These are phyloP conservation scores for Leptinotarsa texana DNA, from an alignment of 1,140 invertebrate species.

Conservation along the genomic window DNA sequence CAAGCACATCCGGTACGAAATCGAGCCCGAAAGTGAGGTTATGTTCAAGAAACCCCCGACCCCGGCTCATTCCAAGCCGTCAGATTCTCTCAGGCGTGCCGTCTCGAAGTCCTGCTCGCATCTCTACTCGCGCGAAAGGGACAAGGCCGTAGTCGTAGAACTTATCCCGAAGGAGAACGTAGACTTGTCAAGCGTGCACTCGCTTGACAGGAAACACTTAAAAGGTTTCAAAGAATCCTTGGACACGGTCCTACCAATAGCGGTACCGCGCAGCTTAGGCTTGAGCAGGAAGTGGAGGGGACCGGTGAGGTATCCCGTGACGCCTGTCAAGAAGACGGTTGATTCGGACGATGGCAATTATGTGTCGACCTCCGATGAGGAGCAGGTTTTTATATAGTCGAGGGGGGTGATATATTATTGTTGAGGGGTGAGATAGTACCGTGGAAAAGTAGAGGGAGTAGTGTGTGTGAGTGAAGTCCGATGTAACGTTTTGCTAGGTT, in stretches of 20 bases:
- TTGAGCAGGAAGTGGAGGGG: slow-evolving; percentile 62
- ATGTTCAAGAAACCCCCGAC: slow-evolving; percentile 18
- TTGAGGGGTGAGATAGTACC: too few relatives aligned
- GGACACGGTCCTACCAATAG: slow-evolving; percentile 47
- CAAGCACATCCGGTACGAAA: slow-evolving; percentile 52
- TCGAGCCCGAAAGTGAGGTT: slow-evolving; percentile 36
- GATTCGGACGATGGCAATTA: slow-evolving; percentile 26
- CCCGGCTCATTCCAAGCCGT: background rate
- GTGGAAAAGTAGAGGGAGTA: too few relatives aligned
- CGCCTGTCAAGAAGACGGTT: slow-evolving; percentile 54
- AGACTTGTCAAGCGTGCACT: slow-evolving; percentile 30
- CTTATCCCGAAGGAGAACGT: slow-evolving; percentile 47
- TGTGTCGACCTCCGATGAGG: slow-evolving; percentile 51
- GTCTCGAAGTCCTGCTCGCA: slow-evolving; percentile 48
- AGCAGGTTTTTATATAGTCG: slow-evolving; percentile 54
- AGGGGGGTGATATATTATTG: too few relatives aligned
- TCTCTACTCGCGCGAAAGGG: slow-evolving; percentile 38
- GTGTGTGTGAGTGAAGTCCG: too few relatives aligned
- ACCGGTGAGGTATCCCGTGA: slow-evolving; percentile 64
- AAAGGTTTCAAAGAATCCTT: slow-evolving; percentile 18
- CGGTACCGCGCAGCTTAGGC: slow-evolving; percentile 60
- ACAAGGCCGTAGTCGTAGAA: slow-evolving; percentile 48
- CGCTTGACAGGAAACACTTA: slow-evolving; percentile 27
- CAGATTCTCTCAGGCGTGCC: slow-evolving; percentile 30
- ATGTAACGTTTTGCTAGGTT: too few relatives aligned